Percentiles rank a stretch among this genome's conserved stretches.
Conservation (phyloP, 2,888 invertebrate genomes). For the Ochlodes sylvanus region DNA sequence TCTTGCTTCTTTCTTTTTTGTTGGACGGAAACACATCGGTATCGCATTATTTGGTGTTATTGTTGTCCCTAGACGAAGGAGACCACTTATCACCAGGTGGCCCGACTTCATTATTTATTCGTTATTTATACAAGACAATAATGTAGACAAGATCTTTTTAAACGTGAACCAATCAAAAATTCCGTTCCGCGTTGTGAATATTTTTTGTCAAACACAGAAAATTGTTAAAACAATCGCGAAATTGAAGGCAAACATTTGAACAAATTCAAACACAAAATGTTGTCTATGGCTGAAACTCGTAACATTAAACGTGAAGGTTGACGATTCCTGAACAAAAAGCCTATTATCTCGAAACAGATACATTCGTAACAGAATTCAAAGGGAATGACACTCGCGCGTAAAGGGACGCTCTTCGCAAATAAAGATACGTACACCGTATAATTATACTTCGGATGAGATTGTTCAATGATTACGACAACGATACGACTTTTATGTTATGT, state of each 20-base stretch:
- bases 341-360: constrained; percentile 30
- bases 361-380: constrained; percentile 28
- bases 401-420: constrained; percentile 19
- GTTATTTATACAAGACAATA: neutral
- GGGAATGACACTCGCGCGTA: constrained; percentile 23
- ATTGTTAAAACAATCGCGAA: constrained; percentile 4
- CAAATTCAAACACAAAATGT: constrained; percentile 19
- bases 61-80: too few species aligned
- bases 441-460: neutral
- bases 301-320: constrained; percentile 30
- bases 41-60: too few species aligned
- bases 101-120: too few species aligned
- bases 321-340: constrained; percentile 31
- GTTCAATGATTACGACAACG: neutral
- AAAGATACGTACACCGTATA: constrained; percentile 12
- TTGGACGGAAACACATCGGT: too few species aligned
- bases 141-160: neutral
- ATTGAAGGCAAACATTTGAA: constrained; percentile 13
- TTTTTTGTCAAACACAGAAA: neutral
- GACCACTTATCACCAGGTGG: too few species aligned
- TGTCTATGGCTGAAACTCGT: constrained; percentile 12
- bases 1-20: too few species aligned
- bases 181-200: neutral
- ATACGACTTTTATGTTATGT: constrained; percentile 1
- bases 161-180: neutral